phyloP scores from a whole-genome alignment of 2,888 invertebrate species.

The Platycheirus albimanus region DNA sequence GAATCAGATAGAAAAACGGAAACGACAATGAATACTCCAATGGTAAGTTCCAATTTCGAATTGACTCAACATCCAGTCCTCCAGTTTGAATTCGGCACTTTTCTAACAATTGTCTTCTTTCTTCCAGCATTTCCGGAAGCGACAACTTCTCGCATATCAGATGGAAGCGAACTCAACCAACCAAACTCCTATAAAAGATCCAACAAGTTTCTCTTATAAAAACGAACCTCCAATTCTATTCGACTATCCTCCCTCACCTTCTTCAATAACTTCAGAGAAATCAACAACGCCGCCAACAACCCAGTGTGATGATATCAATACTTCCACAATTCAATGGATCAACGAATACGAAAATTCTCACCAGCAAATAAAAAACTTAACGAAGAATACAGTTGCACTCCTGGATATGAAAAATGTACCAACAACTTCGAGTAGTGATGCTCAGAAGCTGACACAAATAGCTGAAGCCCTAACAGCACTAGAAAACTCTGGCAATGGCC shows the following conservation, averaged over 20 bases:
- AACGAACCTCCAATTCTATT: not conserved
- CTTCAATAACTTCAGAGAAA: conserved; percentile 29
- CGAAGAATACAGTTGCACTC: not conserved
- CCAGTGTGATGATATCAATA: not conserved
- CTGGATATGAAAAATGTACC: conserved; percentile 5
- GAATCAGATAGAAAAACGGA: not conserved
- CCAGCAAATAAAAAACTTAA: conserved; percentile 6
- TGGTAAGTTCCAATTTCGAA: conserved; percentile 13
- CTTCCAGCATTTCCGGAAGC: conserved; percentile 55
- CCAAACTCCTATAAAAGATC: not conserved
- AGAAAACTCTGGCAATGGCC: not conserved
- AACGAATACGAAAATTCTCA: not conserved
- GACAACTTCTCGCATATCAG: conserved; percentile 24
- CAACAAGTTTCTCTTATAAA: not conserved
- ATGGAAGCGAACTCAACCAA: not conserved
- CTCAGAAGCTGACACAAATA: not conserved
- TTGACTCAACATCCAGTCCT: not conserved
- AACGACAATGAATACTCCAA: not conserved
- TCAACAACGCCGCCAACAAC: conserved; percentile 18
- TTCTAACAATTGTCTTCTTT: not conserved
- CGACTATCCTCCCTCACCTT: conserved; percentile 30
- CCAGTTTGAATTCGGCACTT: not conserved
- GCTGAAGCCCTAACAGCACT: conserved; percentile 6
- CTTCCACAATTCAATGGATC: not conserved
- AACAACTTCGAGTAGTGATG: not conserved